Base-by-base conservation (phyloP, 2,888 invertebrate species). In the Crematogaster levior region DNA sequence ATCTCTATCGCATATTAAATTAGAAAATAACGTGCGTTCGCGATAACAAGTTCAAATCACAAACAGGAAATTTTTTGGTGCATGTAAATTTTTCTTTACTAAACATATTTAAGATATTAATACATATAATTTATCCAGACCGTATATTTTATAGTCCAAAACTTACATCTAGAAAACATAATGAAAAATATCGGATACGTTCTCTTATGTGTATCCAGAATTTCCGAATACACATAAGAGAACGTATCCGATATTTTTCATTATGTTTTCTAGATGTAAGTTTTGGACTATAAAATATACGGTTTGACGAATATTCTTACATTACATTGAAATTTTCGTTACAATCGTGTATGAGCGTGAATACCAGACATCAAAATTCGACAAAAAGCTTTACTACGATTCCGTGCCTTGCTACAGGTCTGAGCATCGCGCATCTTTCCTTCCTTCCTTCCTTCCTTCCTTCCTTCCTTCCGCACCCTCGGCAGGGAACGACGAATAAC, bases 401-500 rank as follows among this genome's bases (percentile, higher is more conserved):
- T 56, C 7, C 21, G 21, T 66, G 2, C 12, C 5, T 68, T 1
- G 30, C 24, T 56, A 79, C 56, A 30, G 15, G 24, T 79, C 70
- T 79, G 43, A 79, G 56, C 60, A 81, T 81, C 51, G 70, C 74
- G 68, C 66, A 51, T 61, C 61, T 40, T 61, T 40, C 24, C 73
- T 60, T 60, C 56, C 65, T 56, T n/a, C n/a, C n/a, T n/a, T 77
- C 60, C 70, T 75, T 77, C 83, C 75, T 51, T 75, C 53, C 63
- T 65, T 65, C 58, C 37, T 80, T 68, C 53, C 40, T 30, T 77
- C 74, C 48, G 77, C 77, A 46, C 43, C 70, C 77, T 79, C 34
- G 70, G 70, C 43, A 70, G 77, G 27, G 60, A 66, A 66, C 58
- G 77, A 77, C 82, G 77, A 66, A 77, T 77, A 82, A 65, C 75